Conservation (phyloP, 2,888 invertebrate genomes). For the Sericinus montela region DNA sequence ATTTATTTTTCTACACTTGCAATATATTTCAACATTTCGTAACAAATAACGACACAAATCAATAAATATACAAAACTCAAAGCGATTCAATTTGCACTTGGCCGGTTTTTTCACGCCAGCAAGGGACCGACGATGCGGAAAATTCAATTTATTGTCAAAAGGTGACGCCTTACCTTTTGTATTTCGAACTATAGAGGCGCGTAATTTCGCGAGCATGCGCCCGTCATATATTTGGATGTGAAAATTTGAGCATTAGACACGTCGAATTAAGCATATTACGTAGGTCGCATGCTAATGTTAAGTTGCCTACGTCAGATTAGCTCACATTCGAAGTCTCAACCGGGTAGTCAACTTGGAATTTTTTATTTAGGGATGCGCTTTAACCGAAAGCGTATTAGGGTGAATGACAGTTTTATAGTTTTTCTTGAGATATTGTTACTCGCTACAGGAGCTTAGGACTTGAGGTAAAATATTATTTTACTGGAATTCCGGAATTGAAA, state of each 20-base stretch:
- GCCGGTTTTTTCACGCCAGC: conserved; percentile 18
- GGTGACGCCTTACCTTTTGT: conserved; percentile 22
- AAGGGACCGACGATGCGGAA: conserved; percentile 22
- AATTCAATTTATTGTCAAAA: conserved; percentile 29
- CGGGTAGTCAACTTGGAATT: too few relatives aligned
- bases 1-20: too few relatives aligned
- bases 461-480: too few relatives aligned
- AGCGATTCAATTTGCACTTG: conserved; percentile 16
- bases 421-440: conserved; percentile 29
- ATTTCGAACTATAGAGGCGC: conserved; percentile 14
- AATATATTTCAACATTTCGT: too few relatives aligned
- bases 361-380: too few relatives aligned
- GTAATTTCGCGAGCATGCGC: conserved; percentile 7
- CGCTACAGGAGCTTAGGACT: too few relatives aligned
- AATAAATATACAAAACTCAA: conserved; percentile 12
- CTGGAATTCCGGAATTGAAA: too few relatives aligned
- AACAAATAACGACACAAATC: background rate
- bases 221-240: background rate
- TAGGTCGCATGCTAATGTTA: too few relatives aligned
- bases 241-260: too few relatives aligned
- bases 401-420: conserved; percentile 30
- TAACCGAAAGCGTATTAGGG: conserved; percentile 15
- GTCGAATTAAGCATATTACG: too few relatives aligned
- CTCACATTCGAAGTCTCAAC: too few relatives aligned
- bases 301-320: too few relatives aligned